These are phyloP conservation scores for Ophioninae sp. DNA, from an alignment of 2,888 invertebrate genomes.

Conservation along the genomic window DNA sequence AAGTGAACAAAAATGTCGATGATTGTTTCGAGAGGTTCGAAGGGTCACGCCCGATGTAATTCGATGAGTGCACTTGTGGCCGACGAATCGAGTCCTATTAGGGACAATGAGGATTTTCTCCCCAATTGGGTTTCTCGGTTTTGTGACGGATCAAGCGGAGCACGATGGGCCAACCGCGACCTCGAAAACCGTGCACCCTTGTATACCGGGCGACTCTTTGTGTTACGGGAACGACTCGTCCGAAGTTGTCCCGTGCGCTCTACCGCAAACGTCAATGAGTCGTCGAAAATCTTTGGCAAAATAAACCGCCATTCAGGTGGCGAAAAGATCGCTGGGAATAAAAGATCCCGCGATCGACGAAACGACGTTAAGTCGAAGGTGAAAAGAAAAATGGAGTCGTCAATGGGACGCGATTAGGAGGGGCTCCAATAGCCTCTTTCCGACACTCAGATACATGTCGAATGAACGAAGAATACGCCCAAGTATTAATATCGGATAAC, in stretches of 20 bases:
- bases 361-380: background rate
- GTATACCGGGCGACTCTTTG: background rate
- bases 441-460: no score
- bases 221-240: background rate
- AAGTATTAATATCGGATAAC: no score
- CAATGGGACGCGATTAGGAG: background rate
- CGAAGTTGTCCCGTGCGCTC: background rate
- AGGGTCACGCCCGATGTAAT: slow-evolving; percentile 8
- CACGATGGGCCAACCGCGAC: background rate
- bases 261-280: background rate
- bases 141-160: background rate
- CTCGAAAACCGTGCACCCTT: background rate
- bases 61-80: slow-evolving; percentile 44
- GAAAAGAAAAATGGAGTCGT: background rate
- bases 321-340: background rate
- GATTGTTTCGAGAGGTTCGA: no score
- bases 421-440: background rate
- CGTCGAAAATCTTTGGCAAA: slow-evolving; percentile 33
- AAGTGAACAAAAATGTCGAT: no score
- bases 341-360: slow-evolving; percentile 7
- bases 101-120: background rate
- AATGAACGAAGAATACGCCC: no score
- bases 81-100: slow-evolving; percentile 18
- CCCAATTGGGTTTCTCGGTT: background rate
- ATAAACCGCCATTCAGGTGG: slow-evolving; percentile 5